Percentiles rank a stretch among this genome's conserved stretches.
Evolutionary conservation across 2,888 invertebrate species (phyloP).

Genomic region (Hetaerina titia): DNA sequence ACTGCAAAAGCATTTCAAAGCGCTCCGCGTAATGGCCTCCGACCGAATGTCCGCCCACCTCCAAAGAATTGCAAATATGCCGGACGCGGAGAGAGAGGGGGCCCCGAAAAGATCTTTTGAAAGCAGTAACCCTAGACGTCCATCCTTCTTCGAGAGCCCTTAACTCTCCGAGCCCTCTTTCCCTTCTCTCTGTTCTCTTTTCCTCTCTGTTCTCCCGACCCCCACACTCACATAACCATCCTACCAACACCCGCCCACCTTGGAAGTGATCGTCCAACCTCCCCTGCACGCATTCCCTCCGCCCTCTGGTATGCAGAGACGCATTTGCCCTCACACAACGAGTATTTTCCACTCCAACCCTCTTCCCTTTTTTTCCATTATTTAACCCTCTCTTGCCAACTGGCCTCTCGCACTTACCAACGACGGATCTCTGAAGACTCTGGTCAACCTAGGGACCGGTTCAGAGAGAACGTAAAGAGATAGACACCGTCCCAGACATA

Average conservation of each 20-base stretch:
- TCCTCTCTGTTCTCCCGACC: background rate
- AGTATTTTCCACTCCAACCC: background rate
- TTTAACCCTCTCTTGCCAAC: background rate
- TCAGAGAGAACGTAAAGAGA: no score
- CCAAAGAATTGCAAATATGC: constrained; percentile 29
- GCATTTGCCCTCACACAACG: background rate
- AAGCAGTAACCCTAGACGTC: constrained; percentile 18
- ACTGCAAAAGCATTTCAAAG: background rate
- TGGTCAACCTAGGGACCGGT: no score
- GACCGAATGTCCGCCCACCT: background rate
- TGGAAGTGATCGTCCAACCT: background rate
- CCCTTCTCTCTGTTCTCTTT: background rate
- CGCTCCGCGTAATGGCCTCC: background rate
- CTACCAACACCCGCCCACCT: background rate
- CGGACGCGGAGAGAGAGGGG: background rate
- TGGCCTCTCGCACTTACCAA: background rate
- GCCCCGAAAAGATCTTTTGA: background rate
- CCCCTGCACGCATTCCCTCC: background rate
- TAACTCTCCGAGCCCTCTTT: background rate
- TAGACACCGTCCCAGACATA: no score
- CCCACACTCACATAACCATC: background rate
- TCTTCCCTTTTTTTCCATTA: no score
- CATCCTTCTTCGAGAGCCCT: background rate
- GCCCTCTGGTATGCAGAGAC: background rate
- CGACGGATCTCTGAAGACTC: no score